These are phyloP conservation scores for Neria commutata DNA, from an alignment of 2,888 invertebrate species.

Conservation along the genomic window DNA sequence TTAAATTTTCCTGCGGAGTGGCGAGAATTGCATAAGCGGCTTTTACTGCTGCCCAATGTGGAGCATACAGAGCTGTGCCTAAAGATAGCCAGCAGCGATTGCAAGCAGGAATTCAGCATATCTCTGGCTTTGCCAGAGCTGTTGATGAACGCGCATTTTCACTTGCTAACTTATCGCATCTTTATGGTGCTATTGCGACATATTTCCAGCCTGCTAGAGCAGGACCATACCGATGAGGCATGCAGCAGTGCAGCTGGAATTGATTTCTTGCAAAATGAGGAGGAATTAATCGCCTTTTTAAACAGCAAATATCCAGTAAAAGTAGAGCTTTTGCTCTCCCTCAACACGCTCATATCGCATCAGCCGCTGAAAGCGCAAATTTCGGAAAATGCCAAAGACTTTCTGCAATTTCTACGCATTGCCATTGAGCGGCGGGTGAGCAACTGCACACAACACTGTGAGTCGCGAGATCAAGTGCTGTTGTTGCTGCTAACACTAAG, in stretches of 20 bases:
- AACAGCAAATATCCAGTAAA: slow-evolving; percentile 45
- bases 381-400: slow-evolving; percentile 45
- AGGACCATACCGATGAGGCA: background rate
- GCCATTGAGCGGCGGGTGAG: slow-evolving; percentile 36
- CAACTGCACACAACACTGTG: background rate
- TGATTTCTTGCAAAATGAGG: slow-evolving; percentile 46
- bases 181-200: slow-evolving; percentile 49
- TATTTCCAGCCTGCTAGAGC: slow-evolving; percentile 30
- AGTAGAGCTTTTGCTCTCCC: slow-evolving; percentile 48
- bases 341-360: slow-evolving; percentile 53
- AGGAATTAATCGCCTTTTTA: slow-evolving; percentile 47
- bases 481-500: slow-evolving; percentile 45
- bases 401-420: slow-evolving; percentile 44
- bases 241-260: slow-evolving; percentile 6
- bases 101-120: slow-evolving; percentile 29
- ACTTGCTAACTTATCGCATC: slow-evolving; percentile 49
- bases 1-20: slow-evolving; percentile 36
- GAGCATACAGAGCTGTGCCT: slow-evolving; percentile 28
- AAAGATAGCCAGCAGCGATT: slow-evolving; percentile 38
- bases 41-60: slow-evolving; percentile 34
- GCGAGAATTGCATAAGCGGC: slow-evolving; percentile 41
- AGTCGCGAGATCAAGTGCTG: slow-evolving; percentile 40
- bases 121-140: slow-evolving; percentile 40
- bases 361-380: slow-evolving; percentile 52
- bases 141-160: slow-evolving; percentile 43